phyloP scores from a whole-genome alignment of 1,140 invertebrate species.

The Ostrea denselamellosa region DNA sequence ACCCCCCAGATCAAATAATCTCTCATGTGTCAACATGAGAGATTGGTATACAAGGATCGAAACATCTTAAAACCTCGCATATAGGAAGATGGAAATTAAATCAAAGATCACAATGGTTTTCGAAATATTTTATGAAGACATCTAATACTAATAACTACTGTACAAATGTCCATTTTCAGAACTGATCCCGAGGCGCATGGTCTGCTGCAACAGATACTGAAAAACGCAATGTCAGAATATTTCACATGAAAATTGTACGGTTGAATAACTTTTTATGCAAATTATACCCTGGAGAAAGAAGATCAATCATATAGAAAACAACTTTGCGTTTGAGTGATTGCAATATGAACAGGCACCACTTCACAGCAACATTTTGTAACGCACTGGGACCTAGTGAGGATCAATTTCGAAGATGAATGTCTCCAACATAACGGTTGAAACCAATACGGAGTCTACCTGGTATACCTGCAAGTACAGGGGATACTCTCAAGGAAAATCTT shows the following conservation, averaged over 20 bases:
- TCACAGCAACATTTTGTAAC: not conserved
- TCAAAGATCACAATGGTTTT: not conserved
- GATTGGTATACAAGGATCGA: too few relatives aligned
- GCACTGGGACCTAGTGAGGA: not conserved
- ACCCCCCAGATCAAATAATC: too few relatives aligned
- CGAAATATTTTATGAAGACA: not conserved
- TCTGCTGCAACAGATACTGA: not conserved
- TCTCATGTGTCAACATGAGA: too few relatives aligned
- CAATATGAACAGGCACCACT: not conserved
- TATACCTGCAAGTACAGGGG: not conserved
- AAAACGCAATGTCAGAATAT: not conserved
- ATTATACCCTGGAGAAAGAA: not conserved
- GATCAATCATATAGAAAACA: not conserved
- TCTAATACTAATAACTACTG: too few relatives aligned
- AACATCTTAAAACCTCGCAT: too few relatives aligned
- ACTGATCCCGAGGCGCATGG: not conserved
- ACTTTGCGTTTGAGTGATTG: not conserved
- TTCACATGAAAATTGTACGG: not conserved
- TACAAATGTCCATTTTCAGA: not conserved
- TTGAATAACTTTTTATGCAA: constrained; percentile 10
- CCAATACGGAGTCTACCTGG: not conserved
- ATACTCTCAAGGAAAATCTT: not conserved
- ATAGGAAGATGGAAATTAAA: not conserved
- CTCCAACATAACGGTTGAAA: not conserved
- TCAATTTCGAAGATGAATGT: not conserved